Percentiles rank a stretch among this genome's conserved stretches.
These are phyloP conservation scores for Rotaria sp. DNA, from an alignment of 2,888 invertebrate species.

Conservation along the genomic window DNA sequence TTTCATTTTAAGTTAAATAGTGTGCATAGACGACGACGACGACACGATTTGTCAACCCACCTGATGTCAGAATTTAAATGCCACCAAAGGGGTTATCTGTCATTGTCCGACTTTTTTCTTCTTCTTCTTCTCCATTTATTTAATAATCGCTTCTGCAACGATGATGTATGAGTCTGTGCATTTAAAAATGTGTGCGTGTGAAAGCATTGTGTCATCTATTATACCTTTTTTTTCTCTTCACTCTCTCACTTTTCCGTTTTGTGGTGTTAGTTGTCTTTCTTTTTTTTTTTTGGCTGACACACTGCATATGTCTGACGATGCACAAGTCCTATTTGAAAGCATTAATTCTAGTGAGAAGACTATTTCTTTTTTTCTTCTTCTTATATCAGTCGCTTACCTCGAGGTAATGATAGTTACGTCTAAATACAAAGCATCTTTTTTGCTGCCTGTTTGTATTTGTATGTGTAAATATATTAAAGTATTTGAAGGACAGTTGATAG, in stretches of 20 bases:
- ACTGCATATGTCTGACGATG: neutral
- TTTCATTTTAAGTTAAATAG: neutral
- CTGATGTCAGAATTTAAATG: slow-evolving; percentile 1
- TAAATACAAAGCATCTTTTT: neutral
- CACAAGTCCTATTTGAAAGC: neutral
- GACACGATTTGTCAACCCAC: neutral
- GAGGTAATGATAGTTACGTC: neutral
- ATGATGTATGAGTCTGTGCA: slow-evolving; percentile 7
- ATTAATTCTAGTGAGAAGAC: neutral
- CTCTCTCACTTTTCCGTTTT: neutral
- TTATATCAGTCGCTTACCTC: neutral
- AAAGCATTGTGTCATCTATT: neutral
- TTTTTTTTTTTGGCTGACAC: neutral
- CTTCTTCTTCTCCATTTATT: neutral
- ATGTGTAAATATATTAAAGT: neutral
- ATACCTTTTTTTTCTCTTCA: neutral
- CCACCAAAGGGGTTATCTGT: neutral
- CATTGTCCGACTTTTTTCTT: neutral
- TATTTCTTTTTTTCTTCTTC: neutral
- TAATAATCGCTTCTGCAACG: neutral
- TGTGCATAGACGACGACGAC: neutral
- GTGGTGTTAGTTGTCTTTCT: neutral
- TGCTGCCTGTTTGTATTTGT: neutral
- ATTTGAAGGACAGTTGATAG: neutral
- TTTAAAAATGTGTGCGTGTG: neutral